phyloP scores from a whole-genome alignment of 2,888 invertebrate genomes.

The Nycteola revayana region DNA sequence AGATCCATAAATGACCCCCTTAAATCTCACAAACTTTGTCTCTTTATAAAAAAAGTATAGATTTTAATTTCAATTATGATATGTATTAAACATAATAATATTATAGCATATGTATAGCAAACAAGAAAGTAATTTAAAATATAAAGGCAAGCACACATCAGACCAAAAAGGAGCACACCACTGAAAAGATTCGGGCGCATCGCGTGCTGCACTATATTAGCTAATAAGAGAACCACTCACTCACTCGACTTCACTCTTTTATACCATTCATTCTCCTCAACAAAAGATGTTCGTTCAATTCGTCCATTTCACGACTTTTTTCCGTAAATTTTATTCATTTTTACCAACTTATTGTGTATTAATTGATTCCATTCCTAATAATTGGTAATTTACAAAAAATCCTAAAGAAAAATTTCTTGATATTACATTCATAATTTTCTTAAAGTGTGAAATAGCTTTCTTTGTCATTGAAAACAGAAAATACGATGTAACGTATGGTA shows the following conservation, averaged over 20 bases:
- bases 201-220: slow-evolving; percentile 59
- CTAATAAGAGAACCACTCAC: slow-evolving; percentile 50
- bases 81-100: no score
- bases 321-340: slow-evolving; percentile 12
- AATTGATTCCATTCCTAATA: no score
- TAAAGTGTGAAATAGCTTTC: slow-evolving; percentile 9
- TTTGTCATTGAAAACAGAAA: slow-evolving; percentile 24
- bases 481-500: slow-evolving; percentile 16
- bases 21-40: no score
- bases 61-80: no score
- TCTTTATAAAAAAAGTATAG: no score
- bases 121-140: no score
- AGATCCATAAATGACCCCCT: no score
- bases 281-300: slow-evolving; percentile 17
- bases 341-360: slow-evolving; percentile 4
- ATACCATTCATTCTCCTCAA: slow-evolving; percentile 38
- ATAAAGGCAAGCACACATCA: no score
- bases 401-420: no score
- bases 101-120: no score
- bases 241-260: slow-evolving; percentile 48
- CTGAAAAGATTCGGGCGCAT: slow-evolving; percentile 28
- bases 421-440: slow-evolving; percentile 9
- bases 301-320: slow-evolving; percentile 16
- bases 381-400: no score
- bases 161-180: slow-evolving; percentile 23